phyloP scores from a whole-genome alignment of 2,113 vertebrate genomes.

The Chiloscyllium plagiosum region DNA sequence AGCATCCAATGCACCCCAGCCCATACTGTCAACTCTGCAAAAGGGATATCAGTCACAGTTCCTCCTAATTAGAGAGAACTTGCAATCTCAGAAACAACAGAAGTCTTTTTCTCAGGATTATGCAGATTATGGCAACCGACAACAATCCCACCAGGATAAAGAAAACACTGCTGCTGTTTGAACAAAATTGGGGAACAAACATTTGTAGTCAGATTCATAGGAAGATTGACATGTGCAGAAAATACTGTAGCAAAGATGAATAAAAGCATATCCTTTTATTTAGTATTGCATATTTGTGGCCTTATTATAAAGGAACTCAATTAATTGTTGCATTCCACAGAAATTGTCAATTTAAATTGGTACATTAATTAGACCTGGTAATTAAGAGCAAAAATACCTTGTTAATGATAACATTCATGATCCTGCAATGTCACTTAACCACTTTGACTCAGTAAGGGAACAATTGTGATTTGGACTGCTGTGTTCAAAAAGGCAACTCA shows the following conservation, averaged over 20 bases:
- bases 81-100: background rate
- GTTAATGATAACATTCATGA: too few species aligned
- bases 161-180: background rate
- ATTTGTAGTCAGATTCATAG: background rate
- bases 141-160: background rate
- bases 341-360: background rate
- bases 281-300: background rate
- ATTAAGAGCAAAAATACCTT: background rate
- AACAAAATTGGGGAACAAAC: background rate
- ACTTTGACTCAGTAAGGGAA: background rate
- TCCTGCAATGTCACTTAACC: background rate
- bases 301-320: background rate
- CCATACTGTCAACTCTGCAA: background rate
- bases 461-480: background rate
- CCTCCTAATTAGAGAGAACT: background rate
- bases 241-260: background rate
- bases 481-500: too few species aligned
- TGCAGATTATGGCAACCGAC: background rate
- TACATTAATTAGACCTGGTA: background rate
- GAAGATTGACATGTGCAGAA: background rate
- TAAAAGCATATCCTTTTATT: background rate
- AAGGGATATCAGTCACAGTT: background rate
- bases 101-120: background rate
- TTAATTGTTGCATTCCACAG: background rate
- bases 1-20: too few species aligned